Evolutionary conservation across 1,140 invertebrate genomes (phyloP), one percentile per base, ranked within the genome.

Genomic region (Drosophila ananassae): DNA sequence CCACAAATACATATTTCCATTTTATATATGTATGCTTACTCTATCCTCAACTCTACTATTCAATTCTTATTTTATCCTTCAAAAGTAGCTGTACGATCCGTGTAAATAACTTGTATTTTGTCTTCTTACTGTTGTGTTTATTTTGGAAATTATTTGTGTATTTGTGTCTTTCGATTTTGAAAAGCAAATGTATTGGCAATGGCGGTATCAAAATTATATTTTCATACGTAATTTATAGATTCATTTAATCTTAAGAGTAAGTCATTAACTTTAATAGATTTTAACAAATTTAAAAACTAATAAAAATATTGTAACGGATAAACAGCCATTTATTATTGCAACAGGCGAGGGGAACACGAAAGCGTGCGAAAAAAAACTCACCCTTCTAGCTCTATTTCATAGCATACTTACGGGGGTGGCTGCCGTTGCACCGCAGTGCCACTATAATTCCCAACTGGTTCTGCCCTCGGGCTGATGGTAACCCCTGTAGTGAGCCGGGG

Each of bases 181-280:
- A 37, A 5, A 12, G 34, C 3, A 37, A 3, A 37, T 17, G 25
- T 41, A 6, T 56, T 66, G 55, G 39, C 6, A 54, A 73, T 67
- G 76, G 17, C 25, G 39, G 47, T 54, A 76, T 63, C 12, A 46
- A 62, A 64, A 77, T 53, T 74, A n/a, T 58, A 64, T 39, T 55
- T 51, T 72, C 46, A 60, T 37, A 44, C 32, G 22, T 57, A 62
- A 72, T 48, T 53, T 46, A 63, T 79, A 51, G 48, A 75, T 69
- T 77, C 66, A n/a, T 78, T 50, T 85, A 85, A 80, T 77, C 67
- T 51, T 80, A 80, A 77, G 81, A 24, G 60, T 89, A 89, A 89
- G 83, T 89, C 83, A 89, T 89, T 89, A 89, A 73, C 48, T 89
- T 73, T 89, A 89, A 77, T 89, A 87, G 79, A 68, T 53, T 55